These are phyloP conservation scores for Thaumatotibia leucotreta DNA, from an alignment of 1,140 invertebrate genomes.

Conservation along the genomic window DNA sequence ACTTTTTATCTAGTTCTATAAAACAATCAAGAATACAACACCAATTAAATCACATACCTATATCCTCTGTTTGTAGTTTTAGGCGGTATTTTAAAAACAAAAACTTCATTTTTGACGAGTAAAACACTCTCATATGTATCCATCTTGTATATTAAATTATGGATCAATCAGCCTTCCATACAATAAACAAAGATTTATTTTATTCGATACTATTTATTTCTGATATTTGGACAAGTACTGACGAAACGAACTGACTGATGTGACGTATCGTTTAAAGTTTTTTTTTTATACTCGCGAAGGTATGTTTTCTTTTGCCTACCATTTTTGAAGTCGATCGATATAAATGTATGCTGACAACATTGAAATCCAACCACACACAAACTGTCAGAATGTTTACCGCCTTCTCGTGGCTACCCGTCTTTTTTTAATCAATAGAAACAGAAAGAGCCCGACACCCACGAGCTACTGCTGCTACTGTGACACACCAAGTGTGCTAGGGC, in stretches of 20 bases:
- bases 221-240: neutral
- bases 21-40: slow-evolving; percentile 33
- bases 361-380: neutral
- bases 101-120: slow-evolving; percentile 98
- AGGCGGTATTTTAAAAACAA: slow-evolving; percentile 99
- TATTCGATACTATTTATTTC: slow-evolving; percentile 11
- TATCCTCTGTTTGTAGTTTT: slow-evolving; percentile 95
- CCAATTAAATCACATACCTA: slow-evolving; percentile 82
- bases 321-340: neutral
- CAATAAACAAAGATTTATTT: slow-evolving; percentile 10
- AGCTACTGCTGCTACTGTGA: too few relatives aligned
- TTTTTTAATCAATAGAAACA: too few relatives aligned
- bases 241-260: slow-evolving; percentile 20
- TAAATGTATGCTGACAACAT: neutral
- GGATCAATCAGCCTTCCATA: slow-evolving; percentile 11
- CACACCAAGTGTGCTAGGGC: too few relatives aligned
- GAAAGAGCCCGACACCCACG: too few relatives aligned
- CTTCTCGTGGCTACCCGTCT: too few relatives aligned
- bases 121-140: slow-evolving; percentile 97
- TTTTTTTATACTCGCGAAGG: neutral
- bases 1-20: slow-evolving; percentile 20
- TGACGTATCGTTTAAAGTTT: slow-evolving; percentile 21
- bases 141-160: slow-evolving; percentile 73
- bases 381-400: too few relatives aligned
- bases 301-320: neutral